Conservation (phyloP, 2,888 invertebrate genomes). For the Eilema griseolum region DNA sequence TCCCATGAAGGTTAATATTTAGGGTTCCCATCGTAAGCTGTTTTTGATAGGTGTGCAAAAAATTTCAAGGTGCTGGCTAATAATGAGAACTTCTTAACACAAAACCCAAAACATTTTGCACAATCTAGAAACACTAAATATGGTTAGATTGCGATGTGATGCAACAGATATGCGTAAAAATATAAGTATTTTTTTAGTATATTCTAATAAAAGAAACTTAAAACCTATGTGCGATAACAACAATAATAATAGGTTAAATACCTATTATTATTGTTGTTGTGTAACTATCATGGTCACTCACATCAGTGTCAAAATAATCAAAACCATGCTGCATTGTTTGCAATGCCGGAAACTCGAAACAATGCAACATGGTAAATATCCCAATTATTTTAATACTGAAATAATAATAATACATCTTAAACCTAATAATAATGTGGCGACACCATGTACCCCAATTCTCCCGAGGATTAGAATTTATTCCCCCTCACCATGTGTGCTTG, state of each 20-base stretch:
- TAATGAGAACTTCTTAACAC: conserved; percentile 1
- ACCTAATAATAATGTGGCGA: too few relatives aligned
- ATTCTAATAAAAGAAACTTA: neutral
- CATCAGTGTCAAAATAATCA: too few relatives aligned
- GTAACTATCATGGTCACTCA: too few relatives aligned
- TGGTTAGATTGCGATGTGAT: neutral
- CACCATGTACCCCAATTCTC: too few relatives aligned
- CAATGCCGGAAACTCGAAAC: too few relatives aligned
- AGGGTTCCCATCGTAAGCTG: neutral
- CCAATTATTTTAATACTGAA: too few relatives aligned
- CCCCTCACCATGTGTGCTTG: too few relatives aligned
- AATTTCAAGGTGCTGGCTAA: neutral
- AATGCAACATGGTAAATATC: too few relatives aligned
- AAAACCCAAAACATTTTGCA: neutral
- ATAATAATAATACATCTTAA: neutral
- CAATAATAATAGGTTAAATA: too few relatives aligned
- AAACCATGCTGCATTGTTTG: too few relatives aligned
- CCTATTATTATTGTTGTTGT: too few relatives aligned
- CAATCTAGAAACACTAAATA: neutral
- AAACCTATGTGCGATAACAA: neutral
- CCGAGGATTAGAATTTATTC: too few relatives aligned
- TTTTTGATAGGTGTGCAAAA: neutral
- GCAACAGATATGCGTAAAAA: neutral
- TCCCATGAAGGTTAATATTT: conserved; percentile 11
- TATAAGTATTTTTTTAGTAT: neutral